phyloP scores from a whole-genome alignment of 2,113 vertebrate genomes.

The Pardalotus punctatus region DNA sequence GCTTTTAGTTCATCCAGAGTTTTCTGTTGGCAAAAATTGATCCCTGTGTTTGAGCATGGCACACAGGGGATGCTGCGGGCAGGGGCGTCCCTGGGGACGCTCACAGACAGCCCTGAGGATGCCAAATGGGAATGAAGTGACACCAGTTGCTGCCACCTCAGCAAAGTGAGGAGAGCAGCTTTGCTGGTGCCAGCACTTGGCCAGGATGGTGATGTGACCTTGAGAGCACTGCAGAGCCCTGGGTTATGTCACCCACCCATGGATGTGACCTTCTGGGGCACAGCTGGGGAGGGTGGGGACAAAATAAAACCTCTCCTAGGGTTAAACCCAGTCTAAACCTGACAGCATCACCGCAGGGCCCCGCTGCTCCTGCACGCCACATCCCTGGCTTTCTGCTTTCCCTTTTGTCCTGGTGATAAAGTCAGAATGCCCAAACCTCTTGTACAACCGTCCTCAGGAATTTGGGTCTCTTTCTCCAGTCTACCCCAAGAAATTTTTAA shows the following conservation, averaged over 20 bases:
- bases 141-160: background rate
- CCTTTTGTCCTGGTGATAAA: background rate
- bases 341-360: background rate
- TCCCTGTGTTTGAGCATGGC: background rate
- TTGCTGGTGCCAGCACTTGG: rapidly evolving
- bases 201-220: background rate
- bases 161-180: rapidly evolving
- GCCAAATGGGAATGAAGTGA: rapidly evolving
- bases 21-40: background rate
- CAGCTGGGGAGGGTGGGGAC: background rate
- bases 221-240: background rate
- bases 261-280: background rate
- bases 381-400: background rate
- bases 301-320: background rate
- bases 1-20: background rate
- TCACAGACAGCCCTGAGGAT: background rate
- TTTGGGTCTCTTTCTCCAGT: background rate
- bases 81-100: rapidly evolving
- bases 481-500: background rate
- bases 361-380: rapidly evolving
- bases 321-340: background rate
- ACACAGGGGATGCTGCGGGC: rapidly evolving
- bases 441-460: background rate
- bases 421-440: background rate
- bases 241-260: background rate